phyloP scores from a whole-genome alignment of 1,140 invertebrate species.

The Drosophila tropicalis region DNA sequence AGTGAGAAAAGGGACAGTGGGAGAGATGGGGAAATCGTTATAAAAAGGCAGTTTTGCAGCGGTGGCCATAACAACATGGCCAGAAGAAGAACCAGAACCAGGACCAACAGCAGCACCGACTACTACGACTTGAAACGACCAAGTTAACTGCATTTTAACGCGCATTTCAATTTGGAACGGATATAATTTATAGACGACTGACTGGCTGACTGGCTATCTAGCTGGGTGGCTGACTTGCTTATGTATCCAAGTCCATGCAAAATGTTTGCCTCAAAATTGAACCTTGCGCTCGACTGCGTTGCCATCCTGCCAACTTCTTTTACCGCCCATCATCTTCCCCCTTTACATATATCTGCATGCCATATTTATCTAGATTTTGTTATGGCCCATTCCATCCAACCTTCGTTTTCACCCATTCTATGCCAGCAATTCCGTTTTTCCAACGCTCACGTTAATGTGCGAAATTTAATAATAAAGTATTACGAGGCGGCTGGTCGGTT shows the following conservation, averaged over 20 bases:
- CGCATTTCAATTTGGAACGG: conserved; percentile 83
- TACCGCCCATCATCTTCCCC: not conserved
- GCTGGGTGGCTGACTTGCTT: conserved; percentile 27
- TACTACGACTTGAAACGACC: conserved; percentile 51
- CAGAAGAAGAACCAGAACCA: conserved; percentile 45
- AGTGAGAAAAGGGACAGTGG: conserved; percentile 7
- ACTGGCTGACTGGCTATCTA: conserved; percentile 48
- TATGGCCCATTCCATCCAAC: conserved; percentile 32
- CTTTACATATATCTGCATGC: conserved; percentile 44
- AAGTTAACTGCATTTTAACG: conserved; percentile 83
- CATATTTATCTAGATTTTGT: conserved; percentile 81
- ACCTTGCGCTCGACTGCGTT: conserved; percentile 69
- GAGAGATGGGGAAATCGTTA: conserved; percentile 56
- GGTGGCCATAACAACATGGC: conserved; percentile 76
- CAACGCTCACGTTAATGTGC: conserved; percentile 69
- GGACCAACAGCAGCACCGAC: conserved; percentile 10
- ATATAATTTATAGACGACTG: conserved; percentile 83
- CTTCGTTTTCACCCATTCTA: conserved; percentile 14
- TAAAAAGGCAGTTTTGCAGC: conserved; percentile 68
- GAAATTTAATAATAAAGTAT: conserved; percentile 80
- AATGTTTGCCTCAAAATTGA: conserved; percentile 75
- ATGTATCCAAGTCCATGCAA: conserved; percentile 46
- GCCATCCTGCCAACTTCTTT: not conserved
- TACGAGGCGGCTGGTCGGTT: conserved; percentile 54
- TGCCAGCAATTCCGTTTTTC: conserved; percentile 3